Conservation (phyloP, 2,797 vertebrate species). For the Oreochromis mossambicus region DNA sequence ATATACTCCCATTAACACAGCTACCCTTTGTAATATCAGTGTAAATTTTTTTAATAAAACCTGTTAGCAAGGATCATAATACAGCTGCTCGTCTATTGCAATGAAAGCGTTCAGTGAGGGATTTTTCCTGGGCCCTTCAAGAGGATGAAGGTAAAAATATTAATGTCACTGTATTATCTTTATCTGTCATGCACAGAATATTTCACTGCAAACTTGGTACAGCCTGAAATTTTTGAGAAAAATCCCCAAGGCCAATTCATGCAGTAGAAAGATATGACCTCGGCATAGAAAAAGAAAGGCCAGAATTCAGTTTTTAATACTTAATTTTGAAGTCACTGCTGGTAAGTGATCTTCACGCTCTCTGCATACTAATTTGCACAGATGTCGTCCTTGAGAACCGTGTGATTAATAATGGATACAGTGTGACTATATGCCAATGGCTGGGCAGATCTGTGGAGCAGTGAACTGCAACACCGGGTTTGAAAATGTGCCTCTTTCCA, state of each 20-base stretch:
- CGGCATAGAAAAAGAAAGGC: slow-evolving; percentile 11
- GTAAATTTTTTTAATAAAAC: background rate
- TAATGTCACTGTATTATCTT: slow-evolving; percentile 25
- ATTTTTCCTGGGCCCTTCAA: background rate
- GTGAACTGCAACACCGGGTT: slow-evolving; percentile 29
- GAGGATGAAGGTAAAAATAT: slow-evolving; percentile 30
- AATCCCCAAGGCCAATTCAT: slow-evolving; percentile 25
- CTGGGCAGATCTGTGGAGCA: slow-evolving; percentile 30
- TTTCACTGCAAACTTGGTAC: slow-evolving; percentile 20
- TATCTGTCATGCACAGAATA: slow-evolving; percentile 21
- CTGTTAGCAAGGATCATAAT: background rate
- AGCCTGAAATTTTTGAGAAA: background rate
- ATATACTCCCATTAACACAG: background rate
- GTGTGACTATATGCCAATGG: slow-evolving; percentile 59
- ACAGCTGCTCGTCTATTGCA: background rate
- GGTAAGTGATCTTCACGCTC: slow-evolving; percentile 55
- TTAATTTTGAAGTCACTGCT: slow-evolving; percentile 60
- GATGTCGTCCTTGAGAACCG: slow-evolving; percentile 60
- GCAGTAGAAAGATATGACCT: slow-evolving; percentile 24
- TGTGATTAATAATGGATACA: slow-evolving; percentile 74
- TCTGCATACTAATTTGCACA: slow-evolving; percentile 69
- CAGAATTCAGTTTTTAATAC: slow-evolving; percentile 48
- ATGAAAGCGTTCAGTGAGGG: background rate
- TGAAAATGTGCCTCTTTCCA: slow-evolving; percentile 24
- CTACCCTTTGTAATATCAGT: background rate